phyloP scores from a whole-genome alignment of 2,888 invertebrate genomes.

The Dinocampus coccinellae region DNA sequence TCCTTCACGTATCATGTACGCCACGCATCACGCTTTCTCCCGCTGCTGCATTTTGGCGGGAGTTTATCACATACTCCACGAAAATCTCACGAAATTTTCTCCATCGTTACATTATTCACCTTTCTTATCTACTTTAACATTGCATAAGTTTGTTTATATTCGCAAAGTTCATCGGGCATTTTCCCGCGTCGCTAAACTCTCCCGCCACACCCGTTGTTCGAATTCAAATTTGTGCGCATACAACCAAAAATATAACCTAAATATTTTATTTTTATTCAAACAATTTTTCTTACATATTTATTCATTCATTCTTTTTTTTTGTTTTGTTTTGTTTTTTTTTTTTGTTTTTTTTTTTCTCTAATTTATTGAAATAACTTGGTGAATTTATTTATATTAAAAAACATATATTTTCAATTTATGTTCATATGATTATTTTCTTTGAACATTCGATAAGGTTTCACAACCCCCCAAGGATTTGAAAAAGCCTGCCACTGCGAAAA shows the following conservation, averaged over 20 bases:
- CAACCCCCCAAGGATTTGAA: conserved; percentile 83
- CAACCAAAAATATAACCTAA: conserved; percentile 62
- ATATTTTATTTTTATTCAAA: too few species aligned
- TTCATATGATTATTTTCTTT: conserved; percentile 46
- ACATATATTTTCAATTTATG: background rate
- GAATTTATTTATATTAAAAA: background rate
- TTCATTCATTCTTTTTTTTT: too few species aligned
- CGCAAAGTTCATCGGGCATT: conserved; percentile 15
- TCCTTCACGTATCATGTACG: conserved; percentile 55
- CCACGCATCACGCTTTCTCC: conserved; percentile 39
- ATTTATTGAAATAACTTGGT: background rate
- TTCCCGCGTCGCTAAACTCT: conserved; percentile 47
- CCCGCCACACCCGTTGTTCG: conserved; percentile 60
- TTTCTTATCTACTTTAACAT: background rate
- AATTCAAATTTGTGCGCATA: conserved; percentile 66
- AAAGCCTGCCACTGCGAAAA: conserved; percentile 79
- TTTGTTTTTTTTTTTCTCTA: too few species aligned
- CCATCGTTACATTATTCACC: conserved; percentile 2
- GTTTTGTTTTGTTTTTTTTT: background rate
- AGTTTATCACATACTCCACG: conserved; percentile 30
- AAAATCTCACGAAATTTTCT: background rate
- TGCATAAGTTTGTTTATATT: background rate
- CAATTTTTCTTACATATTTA: too few species aligned
- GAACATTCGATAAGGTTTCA: conserved; percentile 78
- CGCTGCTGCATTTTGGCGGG: conserved; percentile 54